Evolutionary conservation across 2,888 invertebrate species (phyloP).

Genomic region (Piscicola geometra): DNA sequence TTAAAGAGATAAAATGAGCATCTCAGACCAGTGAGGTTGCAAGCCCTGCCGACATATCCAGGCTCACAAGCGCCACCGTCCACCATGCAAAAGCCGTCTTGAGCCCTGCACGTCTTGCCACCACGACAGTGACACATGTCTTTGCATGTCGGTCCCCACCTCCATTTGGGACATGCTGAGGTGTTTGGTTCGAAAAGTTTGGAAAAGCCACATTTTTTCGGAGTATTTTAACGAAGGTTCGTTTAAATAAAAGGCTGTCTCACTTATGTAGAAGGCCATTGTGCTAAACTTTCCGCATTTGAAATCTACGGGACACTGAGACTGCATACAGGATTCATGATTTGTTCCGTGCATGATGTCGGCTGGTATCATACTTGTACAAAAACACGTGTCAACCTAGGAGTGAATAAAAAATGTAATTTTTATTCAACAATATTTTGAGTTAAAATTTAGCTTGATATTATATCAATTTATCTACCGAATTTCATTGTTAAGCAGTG

Average conservation of each 20-base stretch:
- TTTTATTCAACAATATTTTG: too few species aligned
- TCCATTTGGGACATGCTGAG: neutral
- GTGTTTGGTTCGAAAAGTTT: neutral
- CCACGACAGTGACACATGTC: constrained; percentile 7
- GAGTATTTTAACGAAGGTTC: neutral
- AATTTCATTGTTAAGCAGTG: too few species aligned
- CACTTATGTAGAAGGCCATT: constrained; percentile 19
- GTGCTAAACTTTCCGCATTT: constrained; percentile 25
- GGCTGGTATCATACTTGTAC: neutral
- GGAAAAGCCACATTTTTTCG: neutral
- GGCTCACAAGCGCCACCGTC: neutral
- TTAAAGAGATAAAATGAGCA: neutral
- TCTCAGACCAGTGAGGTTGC: constrained; percentile 30
- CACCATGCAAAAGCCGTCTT: constrained; percentile 15
- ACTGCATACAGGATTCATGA: neutral
- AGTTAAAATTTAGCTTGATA: too few species aligned
- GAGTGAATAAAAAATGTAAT: neutral
- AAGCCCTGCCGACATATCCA: constrained; percentile 22
- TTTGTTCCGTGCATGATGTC: neutral
- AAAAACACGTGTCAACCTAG: constrained; percentile 1
- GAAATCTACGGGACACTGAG: constrained; percentile 11
- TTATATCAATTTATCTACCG: too few species aligned
- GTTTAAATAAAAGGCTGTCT: neutral
- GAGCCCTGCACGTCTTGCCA: neutral
- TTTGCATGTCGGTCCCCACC: constrained; percentile 4